Evolutionary conservation across 2,888 invertebrate genomes (phyloP), one percentile per base, ranked within the genome.

Genomic region (Maniola hyperantus): DNA sequence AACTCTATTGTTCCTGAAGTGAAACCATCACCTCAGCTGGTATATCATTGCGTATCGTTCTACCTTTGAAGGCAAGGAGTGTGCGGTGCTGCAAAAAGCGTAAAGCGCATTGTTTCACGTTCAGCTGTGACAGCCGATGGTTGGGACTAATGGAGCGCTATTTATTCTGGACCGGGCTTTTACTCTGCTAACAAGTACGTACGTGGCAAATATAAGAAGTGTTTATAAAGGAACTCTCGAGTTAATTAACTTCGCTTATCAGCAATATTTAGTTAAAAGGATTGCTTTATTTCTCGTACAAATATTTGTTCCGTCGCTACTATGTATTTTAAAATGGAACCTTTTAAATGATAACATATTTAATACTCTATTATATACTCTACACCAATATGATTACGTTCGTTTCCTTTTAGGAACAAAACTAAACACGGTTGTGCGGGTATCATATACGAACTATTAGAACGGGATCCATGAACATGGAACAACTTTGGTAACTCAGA

Each of bases 101-200:
- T 83, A 84, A 83, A 83, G 82, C 79, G 80, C 80, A 86, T 90
- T 91, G 91, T 91, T 86, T 82, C 84, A 73, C 78, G 75, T 87
- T 82, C 79, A 80, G 75, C 72, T 74, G 79, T 83, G 83, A 82
- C 87, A 85, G 78, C 78, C 79, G 79, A 79, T 79, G 76, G 77
- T 76, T 76, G 77, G 78, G 78, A 83, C 82, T 87, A 87, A 88
- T 89, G 83, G 84, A 87, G 79, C 77, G 77, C 79, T 87, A 81
- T 87, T 87, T 87, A 83, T 84, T 80, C 80, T 80, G 78, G 65
- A 79, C 79, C 75, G 74, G 76, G 80, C 82, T 84, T 83, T 83
- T 77, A 81, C 76, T 71, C 65, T 71, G 73, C 76, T 76, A 80
- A 80, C 78, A 80, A 78, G 50, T 51, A 65, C 58, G 13, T 53